These are phyloP conservation scores for Danio rerio DNA, from an alignment of 2,113 vertebrate species.

Conservation along the genomic window GRCz12tu NC_133189.1:46283501-46284000, in stretches of 20 bases:
- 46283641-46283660: neutral
- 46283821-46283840: slow-evolving; percentile 57
- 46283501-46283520: no score
- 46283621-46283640: slow-evolving; percentile 1
- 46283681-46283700: slow-evolving; percentile 25
- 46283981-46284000: neutral
- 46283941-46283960: slow-evolving; percentile 50
- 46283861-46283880: slow-evolving; percentile 56
- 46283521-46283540: no score
- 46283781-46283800: slow-evolving; percentile 28
- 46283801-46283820: slow-evolving; percentile 58
- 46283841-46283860: slow-evolving; percentile 34
- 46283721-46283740: slow-evolving; percentile 40
- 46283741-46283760: slow-evolving; percentile 23
- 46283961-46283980: slow-evolving; percentile 32
- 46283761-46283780: slow-evolving; percentile 8
- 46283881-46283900: slow-evolving; percentile 36
- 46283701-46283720: slow-evolving; percentile 50
- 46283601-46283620: neutral
- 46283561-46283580: no score
- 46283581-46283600: no score
- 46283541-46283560: no score
- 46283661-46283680: slow-evolving; percentile 23
- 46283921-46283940: slow-evolving; percentile 15
- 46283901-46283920: slow-evolving; percentile 45